Conservation (phyloP, 2,888 invertebrate species). For the Zeuzera pyrina region DNA sequence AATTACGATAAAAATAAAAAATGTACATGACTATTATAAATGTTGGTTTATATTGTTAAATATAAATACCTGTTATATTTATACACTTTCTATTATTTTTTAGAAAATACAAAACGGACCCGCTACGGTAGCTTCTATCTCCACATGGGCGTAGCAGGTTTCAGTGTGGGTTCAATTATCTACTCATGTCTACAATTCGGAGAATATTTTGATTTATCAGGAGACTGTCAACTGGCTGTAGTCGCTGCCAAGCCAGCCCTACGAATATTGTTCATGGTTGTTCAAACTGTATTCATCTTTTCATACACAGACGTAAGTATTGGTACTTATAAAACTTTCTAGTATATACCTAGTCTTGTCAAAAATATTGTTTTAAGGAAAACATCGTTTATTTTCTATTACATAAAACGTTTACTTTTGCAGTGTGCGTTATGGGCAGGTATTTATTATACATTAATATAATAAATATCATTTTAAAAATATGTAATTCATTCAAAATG, state of each 20-base stretch:
- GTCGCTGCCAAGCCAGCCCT: conserved; percentile 76
- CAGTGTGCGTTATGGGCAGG: too few species aligned
- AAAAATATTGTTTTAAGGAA: too few species aligned
- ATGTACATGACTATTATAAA: not conserved
- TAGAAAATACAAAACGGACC: conserved; percentile 43
- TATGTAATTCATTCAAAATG: too few species aligned
- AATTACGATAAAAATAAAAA: too few species aligned
- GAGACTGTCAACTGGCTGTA: conserved; percentile 73
- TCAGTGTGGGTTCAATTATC: conserved; percentile 80
- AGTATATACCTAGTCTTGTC: not conserved
- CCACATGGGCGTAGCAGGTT: conserved; percentile 76
- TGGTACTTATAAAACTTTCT: too few species aligned
- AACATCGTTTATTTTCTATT: too few species aligned
- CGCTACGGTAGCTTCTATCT: conserved; percentile 76
- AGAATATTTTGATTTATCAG: conserved; percentile 78
- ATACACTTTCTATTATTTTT: not conserved
- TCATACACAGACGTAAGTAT: conserved; percentile 77
- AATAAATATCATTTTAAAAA: too few species aligned
- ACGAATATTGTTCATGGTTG: conserved; percentile 76
- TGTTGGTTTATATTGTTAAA: not conserved
- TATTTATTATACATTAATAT: too few species aligned
- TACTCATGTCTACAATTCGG: conserved; percentile 81
- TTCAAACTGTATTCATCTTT: conserved; percentile 82
- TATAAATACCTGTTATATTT: not conserved
- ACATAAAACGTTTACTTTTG: too few species aligned